Base-by-base conservation (phyloP, 1,140 invertebrate genomes). In the Paracyclopina nana region DNA sequence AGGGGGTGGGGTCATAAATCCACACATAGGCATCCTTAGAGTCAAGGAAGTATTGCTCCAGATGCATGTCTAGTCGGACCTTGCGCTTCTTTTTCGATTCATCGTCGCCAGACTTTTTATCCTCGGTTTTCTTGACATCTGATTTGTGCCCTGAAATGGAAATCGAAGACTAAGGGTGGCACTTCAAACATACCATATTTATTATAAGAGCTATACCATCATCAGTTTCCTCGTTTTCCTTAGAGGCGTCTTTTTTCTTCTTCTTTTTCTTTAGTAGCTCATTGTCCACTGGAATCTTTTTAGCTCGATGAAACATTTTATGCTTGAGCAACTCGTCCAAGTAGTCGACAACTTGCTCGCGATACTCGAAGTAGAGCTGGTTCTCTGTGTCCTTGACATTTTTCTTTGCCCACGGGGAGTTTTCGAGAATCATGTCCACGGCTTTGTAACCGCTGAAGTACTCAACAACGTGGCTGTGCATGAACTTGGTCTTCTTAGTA, bases 1-100 rank as follows among this genome's bases (percentile, higher is more conserved):
- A 75, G 8, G 91, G 88, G 58, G 94, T 88, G 4, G 92, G 92
- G 65, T 98, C 92, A 68, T 95, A 99, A 51, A 98, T 82, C 95
- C 95, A 98, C 12, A 98, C 92, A 68, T 96, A 99, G 2, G 92
- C 84, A 68, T 96, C 88, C 27, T 80, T 72, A 30, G 79, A 81
- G 67, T 97, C 92, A 3, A 87, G 73, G 69, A 96, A 95, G 56
- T 78, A 64, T 65, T 97, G 88, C 55, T 94, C 82, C 59, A 87
- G 74, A 67, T 94, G 87, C 88, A 96, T 95, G 65, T 95, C 86
- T 11, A 97, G 64, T 31, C 88, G 78, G 46, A 82, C 67, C 61
- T 75, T 76, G 46, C 72, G 71, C 57, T 76, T 73, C 57, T 63
- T 65, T 52, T 62, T 58, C 45, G 63, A 58, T 51, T 57, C 48